Evolutionary conservation across 2,113 vertebrate genomes (phyloP).

Genomic region (Lepidothrix coronata): DNA sequence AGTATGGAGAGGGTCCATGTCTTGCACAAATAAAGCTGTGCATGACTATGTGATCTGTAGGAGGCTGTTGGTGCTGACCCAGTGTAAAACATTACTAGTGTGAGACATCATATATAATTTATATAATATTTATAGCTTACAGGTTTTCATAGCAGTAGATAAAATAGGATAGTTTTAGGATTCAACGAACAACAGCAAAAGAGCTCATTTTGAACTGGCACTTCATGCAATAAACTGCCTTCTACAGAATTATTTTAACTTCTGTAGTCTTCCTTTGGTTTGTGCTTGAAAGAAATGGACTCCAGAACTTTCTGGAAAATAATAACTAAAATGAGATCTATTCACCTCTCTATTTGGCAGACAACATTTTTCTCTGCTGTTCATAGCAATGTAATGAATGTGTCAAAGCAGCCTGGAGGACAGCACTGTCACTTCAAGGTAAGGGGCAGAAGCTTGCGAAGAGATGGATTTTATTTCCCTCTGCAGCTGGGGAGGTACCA

Average conservation of each 20-base stretch:
- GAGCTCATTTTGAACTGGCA: neutral
- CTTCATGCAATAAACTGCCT: neutral
- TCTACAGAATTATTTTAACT: neutral
- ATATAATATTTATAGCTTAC: neutral
- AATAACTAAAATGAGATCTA: neutral
- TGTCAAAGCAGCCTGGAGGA: neutral
- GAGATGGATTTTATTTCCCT: neutral
- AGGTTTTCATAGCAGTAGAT: neutral
- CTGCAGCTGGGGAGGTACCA: fast-evolving
- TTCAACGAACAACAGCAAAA: neutral
- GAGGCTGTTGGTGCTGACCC: neutral
- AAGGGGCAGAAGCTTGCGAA: neutral
- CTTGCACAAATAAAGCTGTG: neutral
- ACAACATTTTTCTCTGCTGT: neutral
- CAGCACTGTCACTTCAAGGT: neutral
- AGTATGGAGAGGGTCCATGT: neutral
- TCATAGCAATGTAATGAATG: neutral
- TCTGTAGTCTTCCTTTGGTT: neutral
- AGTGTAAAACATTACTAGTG: neutral
- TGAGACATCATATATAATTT: neutral
- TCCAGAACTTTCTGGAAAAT: neutral
- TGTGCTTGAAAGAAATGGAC: neutral
- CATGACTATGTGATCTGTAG: fast-evolving
- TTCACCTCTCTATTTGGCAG: neutral
- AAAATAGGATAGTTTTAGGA: neutral